Base-by-base conservation (phyloP, 2,797 vertebrate species). In the Gila robusta region DNA sequence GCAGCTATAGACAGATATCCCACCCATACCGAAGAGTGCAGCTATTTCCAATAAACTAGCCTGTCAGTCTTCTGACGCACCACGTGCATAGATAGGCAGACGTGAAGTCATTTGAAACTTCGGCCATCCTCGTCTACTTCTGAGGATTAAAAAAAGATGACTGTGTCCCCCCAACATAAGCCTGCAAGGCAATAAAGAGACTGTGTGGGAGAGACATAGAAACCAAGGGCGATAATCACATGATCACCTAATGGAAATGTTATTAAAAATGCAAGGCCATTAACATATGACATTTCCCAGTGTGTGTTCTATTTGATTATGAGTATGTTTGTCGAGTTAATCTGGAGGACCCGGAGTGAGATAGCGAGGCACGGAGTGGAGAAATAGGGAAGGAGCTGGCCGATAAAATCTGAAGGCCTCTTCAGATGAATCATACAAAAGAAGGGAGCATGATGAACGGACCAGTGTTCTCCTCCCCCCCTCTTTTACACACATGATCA, bases 261-360 rank as follows among this genome's bases (percentile, higher is more conserved):
- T 90, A 93, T 94, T 91, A 93, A 93, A 94, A 91, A 93, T 94
- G 89, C 91, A 92, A 89, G 76, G 72, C 88, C 90, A 91, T 93
- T 92, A 94, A 91, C 92, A 92, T 93, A 86, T 92, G 91, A 92
- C 91, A 93, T 93, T 91, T 91, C 87, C 86, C 90, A 87, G 84
- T 87, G 88, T 89, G 90, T 88, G 85, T 91, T 88, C 88, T 82
- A 84, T 91, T 83, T 91, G 89, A 91, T 91, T 87, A 84, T 82
- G 84, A 89, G 82, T 81, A 79, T 88, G 88, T 93, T 90, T 90
- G 87, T 88, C 28, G 83, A 89, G 91, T 89, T 91, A 84, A 89
- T 91, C 87, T 90, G 37, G 49, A 87, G 82, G 86, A 83, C 79
- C 86, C 19, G 54, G 62, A 84, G 85, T 12, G 28, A 76, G 76